Evolutionary conservation across 2,113 vertebrate species (phyloP), one percentile per base, ranked within the genome.

Genomic region (Todiramphus saurophagus): DNA sequence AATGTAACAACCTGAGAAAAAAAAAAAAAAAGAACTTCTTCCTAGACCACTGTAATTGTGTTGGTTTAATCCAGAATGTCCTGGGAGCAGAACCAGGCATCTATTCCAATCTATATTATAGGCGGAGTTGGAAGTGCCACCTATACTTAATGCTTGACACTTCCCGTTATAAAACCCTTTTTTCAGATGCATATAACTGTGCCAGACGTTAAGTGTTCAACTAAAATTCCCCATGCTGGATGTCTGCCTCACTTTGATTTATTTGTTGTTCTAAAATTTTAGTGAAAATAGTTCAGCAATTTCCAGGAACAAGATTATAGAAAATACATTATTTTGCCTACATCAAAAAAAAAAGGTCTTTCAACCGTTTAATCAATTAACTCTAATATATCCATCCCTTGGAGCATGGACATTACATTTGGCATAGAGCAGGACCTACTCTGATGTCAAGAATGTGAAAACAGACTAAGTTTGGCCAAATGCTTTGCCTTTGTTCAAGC

Each of bases 251-350:
- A 24, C 77, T 93, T 92, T 95, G 94, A 89, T 94, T 94, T 93
- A 95, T 96, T 95, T 93, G 67, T 91, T 95, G 77, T 84, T 93
- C 93, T 87, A 81, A 96, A 96, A 91, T 80, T 93, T 96, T 94
- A 90, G 89, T 28, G 68, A 87, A 93, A 97, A 90, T 87, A 87
- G 50, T 86, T 93, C 86, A 93, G 74, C 41, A 15, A 84, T 91
- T 95, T 96, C 70, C 83, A 95, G 88, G 83, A 94, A 94, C 50
- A 87, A 83, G 55, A 83, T 94, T 94, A 69, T 63, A 84, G 73
- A 73, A 69, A 87, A 85, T 62, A 70, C 27, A 48, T 85, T 87
- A 37, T 69, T 84, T 79, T 76, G 8, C 31, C 44, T 19, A 73
- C 50, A 46, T 66, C 0, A 87, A 66, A 83, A 91, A 39, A 83